Percentiles rank a stretch among this genome's conserved stretches.
Conservation (phyloP, 2,797 vertebrate genomes). For the Erethizon dorsatum region DNA sequence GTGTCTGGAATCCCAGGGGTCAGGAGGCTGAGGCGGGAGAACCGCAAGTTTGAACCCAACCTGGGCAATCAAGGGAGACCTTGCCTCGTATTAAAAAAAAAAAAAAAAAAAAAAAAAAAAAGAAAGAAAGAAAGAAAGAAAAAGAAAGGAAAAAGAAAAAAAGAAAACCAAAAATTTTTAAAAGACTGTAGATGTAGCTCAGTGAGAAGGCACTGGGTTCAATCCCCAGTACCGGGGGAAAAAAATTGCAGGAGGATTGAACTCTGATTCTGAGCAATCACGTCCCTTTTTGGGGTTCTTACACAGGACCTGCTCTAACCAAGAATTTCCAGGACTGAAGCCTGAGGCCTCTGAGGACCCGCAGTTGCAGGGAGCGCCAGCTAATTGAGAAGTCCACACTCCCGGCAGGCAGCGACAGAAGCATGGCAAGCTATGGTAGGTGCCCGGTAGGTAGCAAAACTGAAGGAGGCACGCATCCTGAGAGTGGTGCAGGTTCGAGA, state of each 20-base stretch:
- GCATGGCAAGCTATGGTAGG: not conserved
- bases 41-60: not conserved
- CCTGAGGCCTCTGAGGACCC: not conserved
- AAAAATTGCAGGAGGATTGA: not conserved
- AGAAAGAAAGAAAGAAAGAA: not conserved
- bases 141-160: too few species aligned
- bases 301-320: not conserved
- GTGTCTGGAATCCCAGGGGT: not conserved
- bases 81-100: not conserved
- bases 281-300: not conserved
- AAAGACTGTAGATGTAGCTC: not conserved
- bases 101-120: not conserved
- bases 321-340: not conserved
- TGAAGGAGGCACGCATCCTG: not conserved
- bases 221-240: too few species aligned
- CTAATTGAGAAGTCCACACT: too few species aligned
- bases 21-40: not conserved
- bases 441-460: not conserved
- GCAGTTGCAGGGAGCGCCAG: accelerated
- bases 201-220: not conserved
- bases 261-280: not conserved
- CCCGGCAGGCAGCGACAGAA: accelerated
- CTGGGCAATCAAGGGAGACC: not conserved
- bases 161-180: not conserved
- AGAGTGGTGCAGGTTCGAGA: not conserved